Conservation (phyloP, 2,888 invertebrate genomes). For the Meteorus colon region DNA sequence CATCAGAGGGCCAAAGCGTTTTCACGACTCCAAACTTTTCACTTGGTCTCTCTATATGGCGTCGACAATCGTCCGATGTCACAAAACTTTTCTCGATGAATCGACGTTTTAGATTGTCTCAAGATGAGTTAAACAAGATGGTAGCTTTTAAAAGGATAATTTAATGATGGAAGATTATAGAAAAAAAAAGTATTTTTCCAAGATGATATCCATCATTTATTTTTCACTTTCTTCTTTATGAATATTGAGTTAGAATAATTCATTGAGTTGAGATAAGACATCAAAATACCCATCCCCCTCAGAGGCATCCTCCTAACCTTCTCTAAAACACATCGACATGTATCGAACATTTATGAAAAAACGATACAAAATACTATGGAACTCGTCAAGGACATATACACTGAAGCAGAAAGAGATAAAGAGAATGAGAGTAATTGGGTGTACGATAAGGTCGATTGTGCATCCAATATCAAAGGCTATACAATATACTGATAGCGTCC, state of each 20-base stretch:
- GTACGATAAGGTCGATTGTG: slow-evolving; percentile 46
- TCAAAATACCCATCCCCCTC: too few relatives aligned
- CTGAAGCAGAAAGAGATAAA: neutral
- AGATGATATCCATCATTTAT: too few relatives aligned
- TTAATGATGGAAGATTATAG: too few relatives aligned
- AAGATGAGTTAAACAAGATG: neutral
- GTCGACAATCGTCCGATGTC: slow-evolving; percentile 40
- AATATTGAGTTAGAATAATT: too few relatives aligned
- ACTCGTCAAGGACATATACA: slow-evolving; percentile 33
- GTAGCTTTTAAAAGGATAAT: too few relatives aligned
- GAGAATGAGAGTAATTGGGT: slow-evolving; percentile 45
- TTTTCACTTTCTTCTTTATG: too few relatives aligned
- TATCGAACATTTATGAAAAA: neutral
- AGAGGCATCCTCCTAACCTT: too few relatives aligned
- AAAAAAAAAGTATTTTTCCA: too few relatives aligned
- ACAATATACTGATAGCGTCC: slow-evolving; percentile 27
- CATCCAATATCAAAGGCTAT: slow-evolving; percentile 38
- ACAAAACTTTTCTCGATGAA: slow-evolving; percentile 53
- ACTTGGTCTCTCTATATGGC: slow-evolving; percentile 34
- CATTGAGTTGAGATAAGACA: too few relatives aligned
- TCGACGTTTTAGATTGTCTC: slow-evolving; percentile 30
- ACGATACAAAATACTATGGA: slow-evolving; percentile 34
- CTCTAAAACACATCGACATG: too few relatives aligned
- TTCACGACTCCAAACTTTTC: slow-evolving; percentile 53
- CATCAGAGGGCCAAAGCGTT: slow-evolving; percentile 49